Evolutionary conservation across 2,888 invertebrate species (phyloP).

Genomic region (Leptopterna dolabrata): DNA sequence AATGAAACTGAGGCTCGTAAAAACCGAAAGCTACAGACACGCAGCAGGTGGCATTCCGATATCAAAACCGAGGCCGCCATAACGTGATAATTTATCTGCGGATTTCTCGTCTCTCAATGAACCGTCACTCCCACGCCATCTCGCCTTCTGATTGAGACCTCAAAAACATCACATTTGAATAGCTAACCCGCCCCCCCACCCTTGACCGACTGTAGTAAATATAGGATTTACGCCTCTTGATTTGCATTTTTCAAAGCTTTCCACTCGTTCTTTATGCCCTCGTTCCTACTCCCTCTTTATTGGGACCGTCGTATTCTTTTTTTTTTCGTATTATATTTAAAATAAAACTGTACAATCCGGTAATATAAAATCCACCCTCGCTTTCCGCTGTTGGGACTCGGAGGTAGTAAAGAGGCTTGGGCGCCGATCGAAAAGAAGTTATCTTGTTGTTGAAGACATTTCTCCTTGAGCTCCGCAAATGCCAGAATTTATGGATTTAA

Average conservation of each 20-base stretch:
- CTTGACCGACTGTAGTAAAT: neutral
- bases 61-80: neutral
- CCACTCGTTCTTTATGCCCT: neutral
- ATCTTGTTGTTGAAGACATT: neutral
- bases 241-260: slow-evolving; percentile 12
- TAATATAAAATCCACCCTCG: slow-evolving; percentile 27
- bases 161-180: slow-evolving; percentile 6
- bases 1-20: neutral
- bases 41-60: neutral
- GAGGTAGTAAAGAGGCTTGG: neutral
- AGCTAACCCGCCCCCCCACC: neutral
- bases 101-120: neutral
- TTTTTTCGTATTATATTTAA: neutral
- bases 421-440: neutral
- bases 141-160: neutral
- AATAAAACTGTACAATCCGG: slow-evolving; percentile 18
- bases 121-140: slow-evolving; percentile 1
- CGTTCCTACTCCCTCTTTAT: neutral
- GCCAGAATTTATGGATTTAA: neutral
- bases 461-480: neutral
- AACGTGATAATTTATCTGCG: slow-evolving; percentile 4
- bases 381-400: neutral
- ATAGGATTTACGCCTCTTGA: slow-evolving; percentile 2
- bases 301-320: neutral
- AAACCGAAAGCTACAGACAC: neutral